These are phyloP conservation scores for Melanotaenia parkinsoni DNA, from an alignment of 2,797 vertebrate genomes.

Conservation along the genomic window DNA sequence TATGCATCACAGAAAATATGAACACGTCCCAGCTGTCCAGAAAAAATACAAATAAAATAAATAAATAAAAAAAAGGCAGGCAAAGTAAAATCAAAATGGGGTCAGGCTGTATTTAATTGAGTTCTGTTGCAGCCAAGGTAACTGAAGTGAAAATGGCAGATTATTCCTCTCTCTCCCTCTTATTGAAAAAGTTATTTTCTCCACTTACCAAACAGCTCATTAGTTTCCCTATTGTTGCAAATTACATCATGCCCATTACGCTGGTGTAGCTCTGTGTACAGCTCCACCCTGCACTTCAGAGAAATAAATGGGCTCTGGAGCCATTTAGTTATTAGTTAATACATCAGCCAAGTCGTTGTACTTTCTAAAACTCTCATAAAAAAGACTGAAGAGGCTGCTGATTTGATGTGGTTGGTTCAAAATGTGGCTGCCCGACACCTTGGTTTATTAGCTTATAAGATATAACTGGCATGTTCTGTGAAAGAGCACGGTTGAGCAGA, in stretches of 20 bases:
- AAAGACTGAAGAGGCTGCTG: conserved; percentile 26
- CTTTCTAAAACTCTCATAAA: conserved; percentile 35
- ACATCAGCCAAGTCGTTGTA: conserved; percentile 45
- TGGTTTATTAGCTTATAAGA: conserved; percentile 19
- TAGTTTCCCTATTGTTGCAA: conserved; percentile 66
- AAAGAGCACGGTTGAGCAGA: not conserved
- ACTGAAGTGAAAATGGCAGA: conserved; percentile 36
- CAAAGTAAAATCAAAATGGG: conserved; percentile 10
- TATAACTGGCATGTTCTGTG: conserved; percentile 2
- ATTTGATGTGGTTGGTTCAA: conserved; percentile 34
- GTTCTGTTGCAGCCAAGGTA: conserved; percentile 39
- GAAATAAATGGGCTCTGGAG: conserved; percentile 40
- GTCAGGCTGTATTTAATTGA: conserved; percentile 33
- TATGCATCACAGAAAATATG: conserved; percentile 26
- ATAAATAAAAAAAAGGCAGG: not conserved
- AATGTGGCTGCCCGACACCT: conserved; percentile 3
- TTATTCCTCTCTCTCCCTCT: conserved; percentile 14
- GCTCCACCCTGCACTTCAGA: conserved; percentile 49
- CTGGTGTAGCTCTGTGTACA: conserved; percentile 30
- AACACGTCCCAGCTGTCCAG: conserved; percentile 12
- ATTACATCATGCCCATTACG: conserved; percentile 60
- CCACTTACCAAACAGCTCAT: conserved; percentile 53
- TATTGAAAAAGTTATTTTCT: conserved; percentile 30
- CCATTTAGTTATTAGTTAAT: conserved; percentile 59
- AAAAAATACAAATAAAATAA: not conserved